These are phyloP conservation scores for Otus sunia DNA, from an alignment of 2,113 vertebrate genomes.

Conservation along the genomic window DNA sequence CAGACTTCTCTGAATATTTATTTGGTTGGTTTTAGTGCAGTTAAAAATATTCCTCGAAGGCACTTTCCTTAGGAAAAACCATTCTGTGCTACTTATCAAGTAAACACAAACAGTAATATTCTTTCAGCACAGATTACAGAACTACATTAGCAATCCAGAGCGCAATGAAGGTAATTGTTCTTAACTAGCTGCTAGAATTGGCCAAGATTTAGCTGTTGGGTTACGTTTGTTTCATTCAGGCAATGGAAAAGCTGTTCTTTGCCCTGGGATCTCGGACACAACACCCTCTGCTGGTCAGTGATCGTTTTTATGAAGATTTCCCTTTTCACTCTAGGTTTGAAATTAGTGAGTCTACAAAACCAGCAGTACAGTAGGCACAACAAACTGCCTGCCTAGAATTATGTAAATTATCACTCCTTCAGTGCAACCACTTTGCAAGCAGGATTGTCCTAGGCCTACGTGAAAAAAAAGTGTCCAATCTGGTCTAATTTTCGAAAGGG, in stretches of 20 bases:
- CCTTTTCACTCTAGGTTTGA: background rate
- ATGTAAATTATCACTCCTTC: background rate
- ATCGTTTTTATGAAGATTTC: background rate
- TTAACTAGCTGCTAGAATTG: background rate
- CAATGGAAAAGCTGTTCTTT: fast-evolving
- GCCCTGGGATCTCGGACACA: too few species aligned
- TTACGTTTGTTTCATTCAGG: background rate
- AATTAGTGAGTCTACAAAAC: background rate
- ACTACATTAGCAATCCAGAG: background rate
- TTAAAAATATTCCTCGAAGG: background rate
- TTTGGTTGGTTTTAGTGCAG: background rate
- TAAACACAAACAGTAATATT: background rate
- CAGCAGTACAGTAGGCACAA: background rate
- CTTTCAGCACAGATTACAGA: background rate
- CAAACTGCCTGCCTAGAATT: background rate
- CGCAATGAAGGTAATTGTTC: background rate
- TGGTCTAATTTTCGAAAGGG: background rate
- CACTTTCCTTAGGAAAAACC: background rate
- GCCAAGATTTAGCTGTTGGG: background rate
- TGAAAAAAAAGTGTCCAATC: background rate
- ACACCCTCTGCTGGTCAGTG: constrained; percentile 28
- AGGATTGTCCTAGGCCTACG: fast-evolving
- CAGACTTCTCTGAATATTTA: background rate
- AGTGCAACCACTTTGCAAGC: background rate
- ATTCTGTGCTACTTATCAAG: background rate